Evolutionary conservation across 92 coral and sea anemone species (phyloP).

Genomic region (Epizoanthus stellaris): DNA sequence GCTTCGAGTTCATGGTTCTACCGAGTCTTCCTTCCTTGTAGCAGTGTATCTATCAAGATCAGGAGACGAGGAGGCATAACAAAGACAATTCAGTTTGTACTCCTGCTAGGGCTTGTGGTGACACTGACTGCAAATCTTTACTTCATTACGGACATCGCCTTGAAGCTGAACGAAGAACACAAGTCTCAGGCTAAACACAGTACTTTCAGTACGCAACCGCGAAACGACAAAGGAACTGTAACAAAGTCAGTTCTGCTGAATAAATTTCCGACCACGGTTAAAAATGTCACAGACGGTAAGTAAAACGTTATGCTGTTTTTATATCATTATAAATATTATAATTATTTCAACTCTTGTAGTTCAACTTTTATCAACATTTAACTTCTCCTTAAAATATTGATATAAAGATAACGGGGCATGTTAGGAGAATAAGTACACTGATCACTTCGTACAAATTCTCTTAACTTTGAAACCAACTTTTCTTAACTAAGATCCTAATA

Average conservation of each 20-base stretch:
- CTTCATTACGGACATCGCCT: slow-evolving; percentile 18
- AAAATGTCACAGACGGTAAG: neutral
- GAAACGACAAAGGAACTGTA: neutral
- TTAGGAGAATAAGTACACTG: too few species aligned
- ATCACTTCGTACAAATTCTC: too few species aligned
- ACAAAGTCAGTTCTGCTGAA: neutral
- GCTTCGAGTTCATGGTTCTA: neutral
- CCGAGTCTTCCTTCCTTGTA: neutral
- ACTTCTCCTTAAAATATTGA: neutral
- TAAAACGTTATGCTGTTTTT: neutral
- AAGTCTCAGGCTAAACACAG: neutral
- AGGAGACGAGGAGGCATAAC: slow-evolving; percentile 18
- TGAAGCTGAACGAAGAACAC: slow-evolving; percentile 20
- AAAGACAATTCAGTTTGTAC: neutral
- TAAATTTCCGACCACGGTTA: neutral
- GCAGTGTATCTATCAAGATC: neutral
- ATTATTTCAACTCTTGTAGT: neutral
- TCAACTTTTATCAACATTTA: neutral
- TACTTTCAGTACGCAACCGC: neutral
- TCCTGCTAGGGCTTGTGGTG: neutral
- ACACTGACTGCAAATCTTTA: slow-evolving; percentile 29
- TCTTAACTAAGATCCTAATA: too few species aligned
- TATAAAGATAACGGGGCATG: neutral
- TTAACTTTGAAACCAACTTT: too few species aligned
- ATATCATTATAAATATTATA: neutral